phyloP scores from a whole-genome alignment of 2,113 vertebrate species.

The Mormyrus iriodes region DNA sequence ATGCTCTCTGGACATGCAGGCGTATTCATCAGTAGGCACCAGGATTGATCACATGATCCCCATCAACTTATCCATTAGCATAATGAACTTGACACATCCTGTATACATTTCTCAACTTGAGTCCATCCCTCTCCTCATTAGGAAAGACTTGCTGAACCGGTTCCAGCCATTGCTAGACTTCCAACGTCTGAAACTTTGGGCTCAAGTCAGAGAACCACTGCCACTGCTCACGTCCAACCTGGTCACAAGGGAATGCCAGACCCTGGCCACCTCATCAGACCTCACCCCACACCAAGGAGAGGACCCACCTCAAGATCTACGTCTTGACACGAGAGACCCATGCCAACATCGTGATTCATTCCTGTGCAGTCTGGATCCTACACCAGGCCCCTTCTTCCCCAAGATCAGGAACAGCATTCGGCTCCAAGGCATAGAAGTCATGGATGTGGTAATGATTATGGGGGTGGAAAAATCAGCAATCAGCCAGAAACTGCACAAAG shows the following conservation, averaged over 20 bases:
- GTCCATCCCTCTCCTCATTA: too few species aligned
- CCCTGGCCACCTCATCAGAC: background rate
- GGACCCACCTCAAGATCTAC: background rate
- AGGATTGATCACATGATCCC: too few species aligned
- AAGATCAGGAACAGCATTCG: background rate
- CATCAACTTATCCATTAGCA: too few species aligned
- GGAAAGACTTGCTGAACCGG: too few species aligned
- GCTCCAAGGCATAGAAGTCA: conserved; percentile 1
- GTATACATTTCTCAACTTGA: too few species aligned
- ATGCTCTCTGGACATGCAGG: too few species aligned
- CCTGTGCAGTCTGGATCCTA: background rate
- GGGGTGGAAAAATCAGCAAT: background rate
- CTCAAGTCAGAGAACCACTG: too few species aligned
- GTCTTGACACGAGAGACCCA: background rate
- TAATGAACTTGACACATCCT: too few species aligned
- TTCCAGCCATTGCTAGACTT: too few species aligned
- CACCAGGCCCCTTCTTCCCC: background rate
- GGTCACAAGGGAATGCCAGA: background rate
- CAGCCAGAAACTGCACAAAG: background rate
- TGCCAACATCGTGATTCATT: background rate
- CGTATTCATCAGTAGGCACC: too few species aligned
- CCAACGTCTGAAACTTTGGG: too few species aligned
- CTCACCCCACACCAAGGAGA: background rate
- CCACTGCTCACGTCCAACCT: too few species aligned
- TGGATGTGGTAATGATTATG: background rate